phyloP scores from a whole-genome alignment of 2,113 vertebrate species.

The Chamaetylas fuelleborni region DNA sequence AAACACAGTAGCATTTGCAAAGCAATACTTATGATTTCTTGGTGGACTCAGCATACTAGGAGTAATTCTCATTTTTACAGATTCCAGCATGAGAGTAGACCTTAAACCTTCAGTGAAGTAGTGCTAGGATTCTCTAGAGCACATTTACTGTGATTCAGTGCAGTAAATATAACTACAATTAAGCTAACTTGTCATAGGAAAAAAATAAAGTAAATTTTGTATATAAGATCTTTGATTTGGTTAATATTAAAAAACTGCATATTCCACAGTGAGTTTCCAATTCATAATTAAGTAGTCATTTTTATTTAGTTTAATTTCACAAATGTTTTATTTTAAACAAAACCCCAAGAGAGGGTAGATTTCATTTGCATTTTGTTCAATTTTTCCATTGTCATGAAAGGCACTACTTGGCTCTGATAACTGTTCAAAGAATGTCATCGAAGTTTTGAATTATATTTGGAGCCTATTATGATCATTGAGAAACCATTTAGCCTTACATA shows the following conservation, averaged over 20 bases:
- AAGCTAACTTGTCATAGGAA: not conserved
- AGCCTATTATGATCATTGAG: not conserved
- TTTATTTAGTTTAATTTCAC: not conserved
- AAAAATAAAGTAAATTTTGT: not conserved
- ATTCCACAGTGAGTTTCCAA: not conserved
- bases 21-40: not conserved
- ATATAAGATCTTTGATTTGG: not conserved
- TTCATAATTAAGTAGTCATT: not conserved
- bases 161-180: not conserved
- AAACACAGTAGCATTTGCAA: not conserved
- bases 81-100: not conserved
- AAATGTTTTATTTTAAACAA: slow-evolving; percentile 19
- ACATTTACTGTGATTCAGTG: not conserved
- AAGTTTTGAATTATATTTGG: not conserved
- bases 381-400: slow-evolving; percentile 1
- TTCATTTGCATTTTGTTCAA: not conserved
- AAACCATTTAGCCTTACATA: slow-evolving; percentile 2
- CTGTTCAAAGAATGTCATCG: not conserved
- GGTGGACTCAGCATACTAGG: not conserved
- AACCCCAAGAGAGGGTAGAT: not conserved
- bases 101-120: not conserved
- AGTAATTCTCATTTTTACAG: not conserved
- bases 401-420: slow-evolving; percentile 5
- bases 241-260: not conserved
- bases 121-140: not conserved